A percentile compares a stretch with the other conserved stretches of the same genome.
Conservation (phyloP, 2,113 vertebrate species). For the Pterocles gutturalis region DNA sequence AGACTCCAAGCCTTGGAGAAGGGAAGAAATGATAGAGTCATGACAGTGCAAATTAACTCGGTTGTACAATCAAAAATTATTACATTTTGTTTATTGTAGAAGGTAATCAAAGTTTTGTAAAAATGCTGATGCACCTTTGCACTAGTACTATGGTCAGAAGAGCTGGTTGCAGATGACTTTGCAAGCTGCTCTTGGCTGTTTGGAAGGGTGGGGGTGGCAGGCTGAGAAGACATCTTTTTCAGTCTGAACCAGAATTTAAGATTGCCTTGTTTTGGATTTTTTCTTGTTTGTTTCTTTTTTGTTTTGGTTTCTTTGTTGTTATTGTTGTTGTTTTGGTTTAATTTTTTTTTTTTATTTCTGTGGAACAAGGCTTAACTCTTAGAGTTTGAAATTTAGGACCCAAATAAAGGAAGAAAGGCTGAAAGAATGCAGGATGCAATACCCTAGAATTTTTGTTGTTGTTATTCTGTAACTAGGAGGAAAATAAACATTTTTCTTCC, state of each 20-base stretch:
- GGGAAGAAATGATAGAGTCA: neutral
- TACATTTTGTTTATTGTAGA: neutral
- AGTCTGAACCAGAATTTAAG: neutral
- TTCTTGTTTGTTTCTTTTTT: neutral
- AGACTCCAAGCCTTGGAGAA: neutral
- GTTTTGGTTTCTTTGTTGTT: neutral
- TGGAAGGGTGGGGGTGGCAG: neutral
- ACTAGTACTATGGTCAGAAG: neutral
- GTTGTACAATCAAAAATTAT: neutral
- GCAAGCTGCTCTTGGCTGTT: neutral
- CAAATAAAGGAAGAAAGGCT: neutral
- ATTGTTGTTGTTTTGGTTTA: neutral
- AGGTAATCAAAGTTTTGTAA: neutral
- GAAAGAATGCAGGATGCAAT: neutral
- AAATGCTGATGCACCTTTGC: neutral
- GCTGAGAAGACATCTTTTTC: neutral
- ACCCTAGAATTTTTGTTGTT: neutral
- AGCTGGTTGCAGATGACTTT: neutral
- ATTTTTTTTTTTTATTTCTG: neutral
- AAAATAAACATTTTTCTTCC: neutral
- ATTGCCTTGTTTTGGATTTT: neutral
- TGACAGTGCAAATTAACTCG: neutral
- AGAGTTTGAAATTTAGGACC: neutral
- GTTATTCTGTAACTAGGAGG: neutral
- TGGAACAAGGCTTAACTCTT: neutral